A percentile compares a stretch with the other conserved stretches of the same genome.
Conservation (phyloP, 2,797 vertebrate species). For the Dendrocincla tyrannina region DNA sequence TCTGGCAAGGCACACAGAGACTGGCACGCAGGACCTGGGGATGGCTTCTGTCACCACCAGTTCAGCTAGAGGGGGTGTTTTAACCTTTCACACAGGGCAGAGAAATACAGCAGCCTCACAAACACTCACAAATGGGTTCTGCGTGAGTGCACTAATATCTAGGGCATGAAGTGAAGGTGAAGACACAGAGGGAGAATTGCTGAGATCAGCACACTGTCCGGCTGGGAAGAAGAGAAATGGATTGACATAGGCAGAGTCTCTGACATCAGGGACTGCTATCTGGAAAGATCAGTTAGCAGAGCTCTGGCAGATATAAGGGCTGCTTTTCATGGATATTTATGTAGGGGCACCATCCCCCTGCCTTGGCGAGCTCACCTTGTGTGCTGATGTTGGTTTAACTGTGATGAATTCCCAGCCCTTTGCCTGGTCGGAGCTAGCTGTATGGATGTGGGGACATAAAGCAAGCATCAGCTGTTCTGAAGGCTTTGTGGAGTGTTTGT, state of each 20-base stretch:
- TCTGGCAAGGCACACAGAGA: background rate
- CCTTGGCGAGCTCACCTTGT: background rate
- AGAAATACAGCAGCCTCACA: background rate
- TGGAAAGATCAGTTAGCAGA: background rate
- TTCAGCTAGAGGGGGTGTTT: background rate
- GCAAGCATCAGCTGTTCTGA: background rate
- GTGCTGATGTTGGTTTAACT: background rate
- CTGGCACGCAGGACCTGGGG: background rate
- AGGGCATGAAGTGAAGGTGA: background rate
- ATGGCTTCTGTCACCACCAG: background rate
- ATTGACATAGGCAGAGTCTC: background rate
- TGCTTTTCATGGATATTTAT: background rate
- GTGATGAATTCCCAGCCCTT: background rate
- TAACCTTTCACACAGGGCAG: background rate
- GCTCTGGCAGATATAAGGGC: background rate
- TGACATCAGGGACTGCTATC: background rate
- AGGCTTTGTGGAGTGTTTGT: background rate
- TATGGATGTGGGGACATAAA: background rate
- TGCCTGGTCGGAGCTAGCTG: background rate
- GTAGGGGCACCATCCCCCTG: background rate
- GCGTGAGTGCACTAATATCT: fast-evolving
- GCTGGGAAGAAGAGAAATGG: background rate
- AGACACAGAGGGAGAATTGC: background rate
- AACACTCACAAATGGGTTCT: background rate
- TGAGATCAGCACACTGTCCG: background rate